Percentiles rank a stretch among this genome's conserved stretches.
Evolutionary conservation across 2,888 invertebrate genomes (phyloP).

Genomic region (Lithophane ornitopus): DNA sequence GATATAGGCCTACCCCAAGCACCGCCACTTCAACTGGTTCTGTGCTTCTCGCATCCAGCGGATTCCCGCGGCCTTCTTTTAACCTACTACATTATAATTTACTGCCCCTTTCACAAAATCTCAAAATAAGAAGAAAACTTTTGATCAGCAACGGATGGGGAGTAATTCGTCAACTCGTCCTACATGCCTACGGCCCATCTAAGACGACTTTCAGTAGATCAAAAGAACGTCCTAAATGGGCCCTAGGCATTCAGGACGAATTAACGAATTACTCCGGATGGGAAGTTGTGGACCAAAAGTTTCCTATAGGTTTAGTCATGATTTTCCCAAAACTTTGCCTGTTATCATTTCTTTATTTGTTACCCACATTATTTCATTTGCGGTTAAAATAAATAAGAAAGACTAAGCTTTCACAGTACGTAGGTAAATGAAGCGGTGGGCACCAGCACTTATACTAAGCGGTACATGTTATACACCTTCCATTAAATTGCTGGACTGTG

Average conservation of each 20-base stretch:
- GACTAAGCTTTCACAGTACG: slow-evolving; percentile 9
- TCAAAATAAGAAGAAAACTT: neutral
- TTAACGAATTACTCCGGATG: too few species aligned
- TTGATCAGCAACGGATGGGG: neutral
- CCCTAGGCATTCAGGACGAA: too few species aligned
- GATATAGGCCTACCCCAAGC: too few species aligned
- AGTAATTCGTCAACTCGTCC: too few species aligned
- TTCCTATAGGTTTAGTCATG: too few species aligned
- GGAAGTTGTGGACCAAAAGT: neutral
- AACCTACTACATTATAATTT: neutral
- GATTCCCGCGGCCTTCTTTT: neutral
- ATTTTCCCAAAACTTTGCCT: neutral
- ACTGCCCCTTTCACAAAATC: too few species aligned
- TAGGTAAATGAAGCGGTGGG: slow-evolving; percentile 27
- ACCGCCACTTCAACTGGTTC: too few species aligned
- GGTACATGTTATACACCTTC: slow-evolving; percentile 35
- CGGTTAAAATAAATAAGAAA: slow-evolving; percentile 24
- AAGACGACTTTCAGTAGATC: too few species aligned
- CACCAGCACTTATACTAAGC: slow-evolving; percentile 33
- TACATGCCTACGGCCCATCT: too few species aligned
- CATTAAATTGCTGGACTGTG: slow-evolving; percentile 40
- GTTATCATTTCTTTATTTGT: neutral
- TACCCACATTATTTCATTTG: neutral
- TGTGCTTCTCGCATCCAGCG: too few species aligned
- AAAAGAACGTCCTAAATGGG: too few species aligned